Evolutionary conservation across 2,888 invertebrate genomes (phyloP), one percentile per base, ranked within the genome.

Genomic region (Plagodis dolabraria): DNA sequence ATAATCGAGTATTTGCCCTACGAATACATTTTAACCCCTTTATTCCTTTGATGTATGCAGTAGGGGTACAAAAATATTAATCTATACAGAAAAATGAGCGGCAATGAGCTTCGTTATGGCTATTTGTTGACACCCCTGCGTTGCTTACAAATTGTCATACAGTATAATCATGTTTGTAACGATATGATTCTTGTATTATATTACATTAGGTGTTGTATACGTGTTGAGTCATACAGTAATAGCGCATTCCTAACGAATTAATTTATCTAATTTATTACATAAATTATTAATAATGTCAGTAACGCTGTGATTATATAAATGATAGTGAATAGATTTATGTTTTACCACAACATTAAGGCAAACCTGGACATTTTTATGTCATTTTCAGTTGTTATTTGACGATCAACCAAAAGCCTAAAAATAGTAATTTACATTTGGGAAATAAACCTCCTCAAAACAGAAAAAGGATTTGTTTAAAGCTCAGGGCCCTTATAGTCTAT

Each of bases 1-100:
- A 87, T 89, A 88, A 88, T 88, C 83, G 86, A 88, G 88, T 84
- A 80, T 86, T 83, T 89, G 87, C 89, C 87, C 81, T 78, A 80
- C 85, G 76, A 81, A 77, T 79, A 80, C 83, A 87, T 65, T 58
- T 59, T 63, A 64, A 88, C 91, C 92, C 87, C 89, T 89, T 83
- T 82, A 82, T 90, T 89, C 85, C 89, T 90, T 92, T 92, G 91
- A 92, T 92, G 89, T 90, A 87, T 85, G 83, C 85, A 81, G 76
- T 76, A 76, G 87, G 91, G 91, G 89, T 88, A 90, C 64, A 82
- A 82, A 89, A 87, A 87, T 87, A 85, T 89, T 90, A 89, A 86
- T 86, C 85, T 75, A 78, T 79, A 82, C 80, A 83, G 79, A 82
- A 88, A 86, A 90, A 83, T n/a, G n/a, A 79, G 80, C 76, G 81